Percentiles rank a stretch among this genome's conserved stretches.
Evolutionary conservation across 1,140 invertebrate genomes (phyloP).

Genomic region (Drosophila lowei): DNA sequence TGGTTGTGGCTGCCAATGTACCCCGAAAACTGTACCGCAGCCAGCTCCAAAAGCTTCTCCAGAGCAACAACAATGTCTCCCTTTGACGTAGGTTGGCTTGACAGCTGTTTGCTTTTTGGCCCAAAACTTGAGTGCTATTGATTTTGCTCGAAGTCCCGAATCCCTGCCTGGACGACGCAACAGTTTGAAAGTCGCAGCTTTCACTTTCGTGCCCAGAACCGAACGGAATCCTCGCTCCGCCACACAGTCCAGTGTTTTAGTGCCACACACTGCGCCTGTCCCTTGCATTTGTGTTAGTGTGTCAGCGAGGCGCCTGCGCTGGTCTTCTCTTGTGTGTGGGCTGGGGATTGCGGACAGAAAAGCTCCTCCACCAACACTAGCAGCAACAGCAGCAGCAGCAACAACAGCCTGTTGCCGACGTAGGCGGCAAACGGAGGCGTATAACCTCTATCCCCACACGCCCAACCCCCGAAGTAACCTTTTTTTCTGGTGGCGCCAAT

Average conservation of each 20-base stretch:
- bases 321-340: constrained; percentile 5
- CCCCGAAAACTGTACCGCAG: not conserved
- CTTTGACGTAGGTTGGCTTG: constrained; percentile 69
- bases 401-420: constrained; percentile 71
- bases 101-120: constrained; percentile 66
- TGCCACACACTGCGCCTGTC: constrained; percentile 51
- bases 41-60: constrained; percentile 27
- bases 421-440: constrained; percentile 28
- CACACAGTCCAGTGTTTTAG: constrained; percentile 3
- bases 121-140: constrained; percentile 60
- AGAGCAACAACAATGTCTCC: constrained; percentile 27
- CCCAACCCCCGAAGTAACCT: constrained; percentile 1
- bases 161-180: constrained; percentile 50
- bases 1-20: not conserved
- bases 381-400: constrained; percentile 50
- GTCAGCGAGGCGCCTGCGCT: constrained; percentile 66
- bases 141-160: constrained; percentile 55
- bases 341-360: constrained; percentile 10
- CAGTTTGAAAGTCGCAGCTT: constrained; percentile 79
- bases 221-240: not conserved
- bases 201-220: constrained; percentile 69
- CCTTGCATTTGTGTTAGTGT: constrained; percentile 72
- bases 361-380: constrained; percentile 20
- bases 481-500: constrained; percentile 56
- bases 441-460: not conserved